Evolutionary conservation across 2,888 invertebrate genomes (phyloP), one percentile per base, ranked within the genome.

Genomic region (Noctua janthina): DNA sequence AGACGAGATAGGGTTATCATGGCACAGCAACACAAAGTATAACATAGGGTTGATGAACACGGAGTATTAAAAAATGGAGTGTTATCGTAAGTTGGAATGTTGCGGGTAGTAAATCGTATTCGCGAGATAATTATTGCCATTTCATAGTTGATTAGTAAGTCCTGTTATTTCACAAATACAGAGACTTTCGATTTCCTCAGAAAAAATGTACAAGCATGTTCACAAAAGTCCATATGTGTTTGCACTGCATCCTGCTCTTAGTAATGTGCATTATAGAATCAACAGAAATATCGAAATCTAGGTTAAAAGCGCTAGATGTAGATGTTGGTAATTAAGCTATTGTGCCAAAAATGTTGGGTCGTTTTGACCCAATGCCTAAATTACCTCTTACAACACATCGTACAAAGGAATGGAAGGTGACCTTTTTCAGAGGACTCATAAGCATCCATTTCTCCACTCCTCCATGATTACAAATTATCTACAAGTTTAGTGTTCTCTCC

Each of bases 401-500:
- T 29, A 17, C 10, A 13, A 13, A n/a, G 4, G 13, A 7, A 56
- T 29, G 49, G 15, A 17, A 43, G 29, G 56, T 56, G 76, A 67
- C 64, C 82, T 80, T 66, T 76, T 15, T 23, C 23, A 56, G 0
- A 49, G 7, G 1, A 29, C 20, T 20, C 46, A 51, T 73, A 59
- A 83, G n/a, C 35, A 56, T 76, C 68, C 66, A 85, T 85, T 76
- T 64, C 62, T 73, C 74, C 35, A 17, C 51, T 84, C 2, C 51
- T 87, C 81, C 29, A 2, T 85, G 81, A 80, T 80, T 84, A 62
- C 71, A 85, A 87, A 87, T 80, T 84, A 87, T 85, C 74, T 80
- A 54, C 76, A 85, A 87, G 51, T 87, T 87, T 74, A 87, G 85
- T 74, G 76, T 76, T 69, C 71, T 17, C 86, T 79, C 51, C 77